A percentile compares a stretch with the other conserved stretches of the same genome.
Conservation (phyloP, 2,797 vertebrate species). For the Urocyon cinereoargenteus region DNA sequence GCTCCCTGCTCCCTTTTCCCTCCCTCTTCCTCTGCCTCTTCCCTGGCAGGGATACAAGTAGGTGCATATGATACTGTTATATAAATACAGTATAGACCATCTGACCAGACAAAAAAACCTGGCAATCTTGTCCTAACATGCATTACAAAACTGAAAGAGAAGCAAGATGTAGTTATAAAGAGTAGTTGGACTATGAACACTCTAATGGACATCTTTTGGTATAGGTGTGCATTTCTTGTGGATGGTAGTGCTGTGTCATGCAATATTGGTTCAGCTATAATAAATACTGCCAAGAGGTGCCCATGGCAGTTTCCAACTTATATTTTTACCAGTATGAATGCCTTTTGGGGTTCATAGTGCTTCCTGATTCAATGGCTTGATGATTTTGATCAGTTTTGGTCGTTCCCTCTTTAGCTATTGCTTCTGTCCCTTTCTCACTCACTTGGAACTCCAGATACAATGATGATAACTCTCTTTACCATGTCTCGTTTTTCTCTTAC, state of each 20-base stretch:
- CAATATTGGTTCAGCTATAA: not conserved
- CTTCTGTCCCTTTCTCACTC: not conserved
- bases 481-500: not conserved
- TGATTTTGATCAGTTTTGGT: not conserved
- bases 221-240: not conserved
- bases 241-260: not conserved
- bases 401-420: not conserved
- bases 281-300: not conserved
- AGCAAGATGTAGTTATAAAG: not conserved
- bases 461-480: not conserved
- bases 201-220: not conserved
- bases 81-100: not conserved
- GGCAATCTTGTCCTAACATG: not conserved
- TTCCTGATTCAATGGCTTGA: not conserved
- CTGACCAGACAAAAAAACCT: constrained; percentile 6
- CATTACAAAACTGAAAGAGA: not conserved
- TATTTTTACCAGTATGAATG: not conserved
- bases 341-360: not conserved
- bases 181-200: not conserved
- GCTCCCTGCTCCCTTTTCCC: no score
- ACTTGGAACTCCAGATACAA: not conserved
- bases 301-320: not conserved
- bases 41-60: not conserved
- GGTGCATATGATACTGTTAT: not conserved
- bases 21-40: no score